phyloP scores from a whole-genome alignment of 1,140 invertebrate genomes.

The Manduca sexta region DNA sequence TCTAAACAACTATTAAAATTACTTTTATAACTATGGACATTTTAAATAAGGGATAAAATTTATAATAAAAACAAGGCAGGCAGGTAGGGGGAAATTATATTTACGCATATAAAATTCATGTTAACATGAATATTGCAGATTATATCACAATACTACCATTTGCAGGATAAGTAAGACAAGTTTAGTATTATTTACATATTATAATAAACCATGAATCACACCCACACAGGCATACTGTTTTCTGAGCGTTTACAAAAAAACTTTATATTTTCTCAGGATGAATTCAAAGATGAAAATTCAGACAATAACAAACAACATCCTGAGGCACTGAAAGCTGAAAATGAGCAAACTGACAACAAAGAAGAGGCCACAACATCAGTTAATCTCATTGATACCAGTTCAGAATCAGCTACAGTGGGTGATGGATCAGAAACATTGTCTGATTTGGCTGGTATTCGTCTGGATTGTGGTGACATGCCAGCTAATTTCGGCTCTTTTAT shows the following conservation, averaged over 20 bases:
- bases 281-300: conserved; percentile 63
- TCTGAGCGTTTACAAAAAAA: no score
- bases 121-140: no score
- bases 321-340: conserved; percentile 16
- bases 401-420: conserved; percentile 6
- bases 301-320: conserved; percentile 20
- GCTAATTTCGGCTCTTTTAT: conserved; percentile 59
- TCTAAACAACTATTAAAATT: no score
- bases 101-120: no score
- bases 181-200: neutral
- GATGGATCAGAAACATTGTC: conserved; percentile 29
- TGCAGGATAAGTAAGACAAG: no score
- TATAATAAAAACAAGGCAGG: no score
- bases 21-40: no score
- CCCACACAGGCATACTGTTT: no score
- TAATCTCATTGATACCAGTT: conserved; percentile 44
- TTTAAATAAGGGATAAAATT: no score
- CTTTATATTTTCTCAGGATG: conserved; percentile 48
- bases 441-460: conserved; percentile 55
- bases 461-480: conserved; percentile 48
- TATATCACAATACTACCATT: no score
- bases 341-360: conserved; percentile 22
- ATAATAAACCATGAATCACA: neutral
- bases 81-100: no score
- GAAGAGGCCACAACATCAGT: conserved; percentile 29